Evolutionary conservation across 2,113 vertebrate genomes (phyloP), one percentile per base, ranked within the genome.

Genomic region (Taurulus bubalis): DNA sequence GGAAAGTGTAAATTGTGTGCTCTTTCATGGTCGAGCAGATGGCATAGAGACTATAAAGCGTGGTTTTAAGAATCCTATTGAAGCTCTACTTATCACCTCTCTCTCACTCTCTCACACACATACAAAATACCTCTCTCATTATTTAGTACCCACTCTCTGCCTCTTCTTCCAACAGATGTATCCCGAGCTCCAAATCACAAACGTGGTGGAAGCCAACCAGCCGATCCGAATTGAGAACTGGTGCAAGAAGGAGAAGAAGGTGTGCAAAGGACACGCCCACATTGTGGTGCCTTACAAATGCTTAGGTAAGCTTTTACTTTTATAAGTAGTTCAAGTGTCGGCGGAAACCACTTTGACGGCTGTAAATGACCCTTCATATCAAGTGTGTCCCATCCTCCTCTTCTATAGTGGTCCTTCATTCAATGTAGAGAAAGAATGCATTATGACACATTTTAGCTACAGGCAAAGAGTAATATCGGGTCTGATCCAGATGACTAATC

Each of bases 171-270:
- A 26, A 73, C 90, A 99, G 98, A 97, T 98, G 91, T 99, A 99
- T 83, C 97, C 98, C 53, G 97, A 98, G 75, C 96, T 99, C n/a
- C 96, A 97, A 92, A 98, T 99, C 85, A 99, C 97, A 0, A 99
- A 99, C 0, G 98, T 98, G 42, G 96, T 99, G 91, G 98, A 99
- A 76, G 97, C 98, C 69, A 98, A 97, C 79, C 95, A 98, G 88
- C 96, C 96, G 0, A 95, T 98, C 79, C 96, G 88, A 71, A 97
- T 99, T 1, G 96, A 98, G 81, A 97, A 96, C 89, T 99, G 98
- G 98, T 99, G 98, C 93, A 96, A 95, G 91, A 96, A 87, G 73
- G 97, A 97, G 79, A 98, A 96, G 94, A 98, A 97, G 56, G 96
- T 96, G 82, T 99, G 98, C 95, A 97, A 96, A 85, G 97, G 96